A percentile compares a stretch with the other conserved stretches of the same genome.
These are phyloP conservation scores for Drosophila orena DNA, from an alignment of 1,140 invertebrate species.

Conservation along the genomic window DNA sequence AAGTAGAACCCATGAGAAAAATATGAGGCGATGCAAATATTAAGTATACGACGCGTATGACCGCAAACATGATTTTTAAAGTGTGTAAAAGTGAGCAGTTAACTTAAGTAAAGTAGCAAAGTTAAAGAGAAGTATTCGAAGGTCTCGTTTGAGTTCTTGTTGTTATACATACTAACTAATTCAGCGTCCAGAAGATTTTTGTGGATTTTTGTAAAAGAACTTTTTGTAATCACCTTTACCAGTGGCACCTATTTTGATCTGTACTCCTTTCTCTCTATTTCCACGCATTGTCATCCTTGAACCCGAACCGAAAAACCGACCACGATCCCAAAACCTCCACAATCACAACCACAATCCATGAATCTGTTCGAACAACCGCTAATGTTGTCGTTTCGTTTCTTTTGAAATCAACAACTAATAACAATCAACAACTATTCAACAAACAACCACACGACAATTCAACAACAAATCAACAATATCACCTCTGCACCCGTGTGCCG, in stretches of 20 bases:
- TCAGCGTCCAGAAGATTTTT: conserved; percentile 1
- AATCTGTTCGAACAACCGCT: conserved; percentile 67
- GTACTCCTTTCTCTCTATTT: conserved; percentile 65
- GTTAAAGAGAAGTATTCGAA: conserved; percentile 18
- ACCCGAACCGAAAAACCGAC: background rate
- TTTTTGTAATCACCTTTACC: conserved; percentile 30
- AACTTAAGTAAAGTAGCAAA: conserved; percentile 32
- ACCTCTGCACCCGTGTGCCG: conserved; percentile 47
- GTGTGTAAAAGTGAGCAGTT: conserved; percentile 17
- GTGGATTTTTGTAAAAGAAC: conserved; percentile 26
- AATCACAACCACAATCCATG: conserved; percentile 18
- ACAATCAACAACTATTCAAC: conserved; percentile 55
- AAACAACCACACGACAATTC: conserved; percentile 54
- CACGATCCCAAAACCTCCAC: conserved; percentile 16
- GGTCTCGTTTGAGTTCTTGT: conserved; percentile 15
- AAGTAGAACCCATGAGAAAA: conserved; percentile 80
- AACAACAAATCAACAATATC: conserved; percentile 60
- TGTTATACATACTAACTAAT: conserved; percentile 18
- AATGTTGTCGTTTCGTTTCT: conserved; percentile 79
- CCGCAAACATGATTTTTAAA: conserved; percentile 4
- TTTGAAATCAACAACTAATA: conserved; percentile 57
- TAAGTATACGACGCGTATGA: conserved; percentile 44
- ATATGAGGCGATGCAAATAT: conserved; percentile 4
- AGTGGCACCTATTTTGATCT: conserved; percentile 72
- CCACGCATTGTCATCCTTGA: conserved; percentile 45